Evolutionary conservation across 2,797 vertebrate genomes (phyloP), one percentile per base, ranked within the genome.

Genomic region (Spondyliosoma cantharus): DNA sequence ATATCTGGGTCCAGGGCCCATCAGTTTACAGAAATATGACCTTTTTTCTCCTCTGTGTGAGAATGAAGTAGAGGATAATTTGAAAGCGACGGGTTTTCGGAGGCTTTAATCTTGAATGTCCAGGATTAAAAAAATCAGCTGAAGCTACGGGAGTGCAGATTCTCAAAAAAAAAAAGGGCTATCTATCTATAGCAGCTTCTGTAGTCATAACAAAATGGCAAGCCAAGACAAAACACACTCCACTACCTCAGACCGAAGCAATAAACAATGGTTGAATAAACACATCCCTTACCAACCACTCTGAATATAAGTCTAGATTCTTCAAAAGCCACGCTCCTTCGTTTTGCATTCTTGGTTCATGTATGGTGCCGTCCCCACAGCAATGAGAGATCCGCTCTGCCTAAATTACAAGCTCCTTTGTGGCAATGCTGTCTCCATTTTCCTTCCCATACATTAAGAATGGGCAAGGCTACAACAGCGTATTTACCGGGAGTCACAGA

Each of bases 221-320:
- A 82, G 86, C 91, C 91, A 94, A 94, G 93, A 94, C 92, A 93
- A 93, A 94, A 93, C 91, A 93, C 90, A 92, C 88, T 92, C 86
- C 71, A 80, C 91, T 90, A 91, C 89, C 89, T 93, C 91, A 91
- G 89, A 93, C 88, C 90, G 76, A 87, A 90, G 92, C 88, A 92
- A 94, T 93, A 92, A 94, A 93, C 93, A 94, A 92, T 87, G 92
- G 86, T 86, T 91, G 88, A 93, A 91, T 93, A 93, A 94, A 93
- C 91, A 93, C 92, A 90, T 90, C 89, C 91, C 76, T 90, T 78
- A 90, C 84, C 87, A 89, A 90, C 90, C 91, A 66, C 89, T 89
- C 86, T 84, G 86, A 91, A 91, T 89, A 85, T 84, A 91, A 91
- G 89, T 89, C 88, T 67, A 85, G 84, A 91, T 86, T 87, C 89